Evolutionary conservation across 2,888 invertebrate species (phyloP).

Genomic region (Perdita meconis): DNA sequence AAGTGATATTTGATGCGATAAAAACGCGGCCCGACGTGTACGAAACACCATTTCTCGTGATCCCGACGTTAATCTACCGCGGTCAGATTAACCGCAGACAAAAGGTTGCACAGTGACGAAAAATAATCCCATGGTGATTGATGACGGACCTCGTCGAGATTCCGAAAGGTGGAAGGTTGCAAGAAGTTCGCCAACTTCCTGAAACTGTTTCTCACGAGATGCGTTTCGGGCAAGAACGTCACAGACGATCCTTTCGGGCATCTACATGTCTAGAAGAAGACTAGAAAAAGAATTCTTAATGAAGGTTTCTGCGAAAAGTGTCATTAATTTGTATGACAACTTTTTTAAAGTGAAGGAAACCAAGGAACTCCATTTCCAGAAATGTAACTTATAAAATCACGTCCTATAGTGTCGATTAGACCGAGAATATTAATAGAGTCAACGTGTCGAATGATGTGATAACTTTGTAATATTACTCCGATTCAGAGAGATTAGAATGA

Average conservation of each 20-base stretch:
- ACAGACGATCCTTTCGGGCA: conserved; percentile 10
- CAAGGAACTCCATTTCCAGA: background rate
- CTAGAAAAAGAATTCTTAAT: background rate
- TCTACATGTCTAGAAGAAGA: background rate
- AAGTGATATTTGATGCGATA: conserved; percentile 54
- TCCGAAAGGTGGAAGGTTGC: conserved; percentile 50
- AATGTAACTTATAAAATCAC: background rate
- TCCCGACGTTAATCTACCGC: conserved; percentile 39
- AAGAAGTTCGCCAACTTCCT: conserved; percentile 32
- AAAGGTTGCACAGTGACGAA: conserved; percentile 56
- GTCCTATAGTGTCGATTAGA: background rate
- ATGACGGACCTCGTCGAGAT: conserved; percentile 24
- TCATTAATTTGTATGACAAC: background rate
- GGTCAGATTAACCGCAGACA: conserved; percentile 46
- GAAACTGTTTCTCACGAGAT: conserved; percentile 43
- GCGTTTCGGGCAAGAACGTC: conserved; percentile 2
- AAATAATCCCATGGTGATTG: conserved; percentile 52
- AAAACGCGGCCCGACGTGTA: conserved; percentile 37
- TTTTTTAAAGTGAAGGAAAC: background rate
- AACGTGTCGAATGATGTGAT: background rate
- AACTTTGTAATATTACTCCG: background rate
- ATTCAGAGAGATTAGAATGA: background rate
- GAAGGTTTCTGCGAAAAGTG: background rate
- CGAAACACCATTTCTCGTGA: conserved; percentile 36
- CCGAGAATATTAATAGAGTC: background rate